Evolutionary conservation across 2,113 vertebrate species (phyloP).

Genomic region (Euleptes europaea): DNA sequence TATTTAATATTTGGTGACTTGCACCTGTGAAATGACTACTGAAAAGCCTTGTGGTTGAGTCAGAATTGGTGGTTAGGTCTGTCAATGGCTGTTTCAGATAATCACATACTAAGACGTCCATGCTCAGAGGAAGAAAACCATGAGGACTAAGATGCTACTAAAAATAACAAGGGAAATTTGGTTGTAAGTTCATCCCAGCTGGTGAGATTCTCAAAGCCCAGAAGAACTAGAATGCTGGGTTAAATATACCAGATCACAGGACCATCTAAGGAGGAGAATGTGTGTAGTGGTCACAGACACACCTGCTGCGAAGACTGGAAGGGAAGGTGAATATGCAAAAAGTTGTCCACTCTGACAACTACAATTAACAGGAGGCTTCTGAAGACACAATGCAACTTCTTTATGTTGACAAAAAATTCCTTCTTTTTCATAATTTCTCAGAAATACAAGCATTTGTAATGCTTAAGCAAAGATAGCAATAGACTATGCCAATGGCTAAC

Average conservation of each 20-base stretch:
- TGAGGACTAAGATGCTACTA: too few relatives aligned
- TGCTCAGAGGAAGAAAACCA: neutral
- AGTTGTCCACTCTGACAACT: neutral
- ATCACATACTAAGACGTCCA: neutral
- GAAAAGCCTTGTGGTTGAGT: neutral
- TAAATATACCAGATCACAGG: too few relatives aligned
- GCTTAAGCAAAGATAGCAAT: neutral
- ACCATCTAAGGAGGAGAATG: neutral
- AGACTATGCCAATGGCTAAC: constrained; percentile 1
- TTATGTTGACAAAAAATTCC: neutral
- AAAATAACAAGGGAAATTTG: too few relatives aligned
- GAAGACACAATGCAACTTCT: neutral
- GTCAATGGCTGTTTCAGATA: neutral
- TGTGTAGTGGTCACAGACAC: constrained; percentile 14
- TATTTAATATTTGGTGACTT: neutral
- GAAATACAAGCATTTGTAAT: neutral
- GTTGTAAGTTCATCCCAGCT: too few relatives aligned
- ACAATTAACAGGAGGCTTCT: neutral
- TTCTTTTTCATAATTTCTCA: neutral
- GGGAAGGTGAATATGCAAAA: neutral
- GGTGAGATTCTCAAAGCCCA: too few relatives aligned
- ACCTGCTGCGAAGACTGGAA: constrained; percentile 19
- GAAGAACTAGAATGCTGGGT: too few relatives aligned
- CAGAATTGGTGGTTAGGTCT: neutral
- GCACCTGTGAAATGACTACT: neutral